Conservation (phyloP, 1,140 invertebrate species). For the Phenacoccus solenopsis region DNA sequence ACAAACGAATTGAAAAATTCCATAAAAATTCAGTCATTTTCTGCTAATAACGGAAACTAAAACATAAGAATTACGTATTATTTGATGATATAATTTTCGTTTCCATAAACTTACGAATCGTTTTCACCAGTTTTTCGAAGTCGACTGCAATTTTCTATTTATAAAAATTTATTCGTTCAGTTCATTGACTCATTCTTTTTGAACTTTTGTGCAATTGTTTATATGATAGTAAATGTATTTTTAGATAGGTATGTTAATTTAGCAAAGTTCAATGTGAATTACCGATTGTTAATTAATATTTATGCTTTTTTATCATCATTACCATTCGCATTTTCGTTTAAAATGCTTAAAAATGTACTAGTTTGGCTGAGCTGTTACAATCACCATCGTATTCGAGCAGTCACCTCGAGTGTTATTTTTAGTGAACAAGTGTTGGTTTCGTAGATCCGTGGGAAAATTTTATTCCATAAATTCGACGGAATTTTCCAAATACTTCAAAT, state of each 20-base stretch:
- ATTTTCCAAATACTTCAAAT: background rate
- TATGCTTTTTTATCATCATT: background rate
- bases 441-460: background rate
- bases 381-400: background rate
- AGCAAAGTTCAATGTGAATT: constrained; percentile 2
- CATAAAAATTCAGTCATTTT: too few relatives aligned
- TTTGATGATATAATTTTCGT: background rate
- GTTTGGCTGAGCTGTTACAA: background rate
- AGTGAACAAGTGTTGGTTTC: background rate
- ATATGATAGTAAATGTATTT: constrained; percentile 3
- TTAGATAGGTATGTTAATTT: background rate
- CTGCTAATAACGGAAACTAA: background rate
- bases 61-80: background rate
- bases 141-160: background rate
- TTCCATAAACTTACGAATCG: background rate
- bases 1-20: too few relatives aligned
- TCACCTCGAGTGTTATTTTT: background rate
- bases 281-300: background rate
- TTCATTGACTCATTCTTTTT: constrained; percentile 3
- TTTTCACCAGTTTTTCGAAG: background rate
- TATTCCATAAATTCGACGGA: background rate
- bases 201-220: constrained; percentile 2
- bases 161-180: background rate
- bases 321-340: background rate
- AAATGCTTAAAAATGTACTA: background rate